Percentiles rank a stretch among this genome's conserved stretches.
Evolutionary conservation across 1,140 invertebrate species (phyloP).

Genomic region (Papilio polytes): DNA sequence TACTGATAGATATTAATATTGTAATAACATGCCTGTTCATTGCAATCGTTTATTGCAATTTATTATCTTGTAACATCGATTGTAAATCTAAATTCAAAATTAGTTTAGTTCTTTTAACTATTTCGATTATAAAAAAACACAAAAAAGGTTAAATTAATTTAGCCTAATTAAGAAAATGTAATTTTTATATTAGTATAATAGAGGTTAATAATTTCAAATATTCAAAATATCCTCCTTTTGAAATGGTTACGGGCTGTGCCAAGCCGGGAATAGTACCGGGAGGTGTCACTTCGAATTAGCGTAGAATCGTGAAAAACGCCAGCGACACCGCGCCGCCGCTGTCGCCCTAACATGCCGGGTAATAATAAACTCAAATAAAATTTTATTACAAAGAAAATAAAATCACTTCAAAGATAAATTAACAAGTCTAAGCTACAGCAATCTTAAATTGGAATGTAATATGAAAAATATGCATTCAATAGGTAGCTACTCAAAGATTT

Average conservation of each 20-base stretch:
- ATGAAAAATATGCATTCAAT: not conserved
- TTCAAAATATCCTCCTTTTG: conserved; percentile 51
- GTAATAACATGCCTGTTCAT: not conserved
- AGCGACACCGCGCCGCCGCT: conserved; percentile 43
- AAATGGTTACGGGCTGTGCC: conserved; percentile 56
- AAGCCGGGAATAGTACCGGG: conserved; percentile 77
- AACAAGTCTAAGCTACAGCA: not conserved
- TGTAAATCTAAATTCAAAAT: not conserved
- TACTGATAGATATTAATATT: conserved; percentile 14
- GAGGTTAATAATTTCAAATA: conserved; percentile 14
- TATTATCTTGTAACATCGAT: not conserved
- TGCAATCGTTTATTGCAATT: not conserved
- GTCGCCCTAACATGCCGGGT: not conserved
- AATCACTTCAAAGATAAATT: conserved; percentile 14
- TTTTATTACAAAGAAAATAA: conserved; percentile 26
- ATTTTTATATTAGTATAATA: no score
- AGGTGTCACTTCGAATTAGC: conserved; percentile 76
- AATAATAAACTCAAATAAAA: conserved; percentile 34
- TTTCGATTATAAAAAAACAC: no score
- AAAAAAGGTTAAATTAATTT: no score
- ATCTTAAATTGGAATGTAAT: not conserved
- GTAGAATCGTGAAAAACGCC: conserved; percentile 76
- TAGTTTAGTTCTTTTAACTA: no score
- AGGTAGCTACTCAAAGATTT: no score
- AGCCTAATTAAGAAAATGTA: no score